Base-by-base conservation (phyloP, 2,113 vertebrate species). In the Bambusicola thoracicus region DNA sequence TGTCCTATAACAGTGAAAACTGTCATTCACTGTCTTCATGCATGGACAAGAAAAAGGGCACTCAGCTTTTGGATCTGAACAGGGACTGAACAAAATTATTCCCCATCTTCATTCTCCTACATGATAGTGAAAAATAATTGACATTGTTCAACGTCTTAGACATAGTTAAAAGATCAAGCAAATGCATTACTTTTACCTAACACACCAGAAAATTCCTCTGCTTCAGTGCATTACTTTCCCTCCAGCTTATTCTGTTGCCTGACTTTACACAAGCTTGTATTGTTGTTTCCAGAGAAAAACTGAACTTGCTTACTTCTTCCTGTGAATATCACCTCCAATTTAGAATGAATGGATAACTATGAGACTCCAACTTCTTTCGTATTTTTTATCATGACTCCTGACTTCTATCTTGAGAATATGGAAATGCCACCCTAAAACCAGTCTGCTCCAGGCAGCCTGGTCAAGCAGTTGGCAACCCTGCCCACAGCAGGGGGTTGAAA, bases 181-280 rank as follows among this genome's bases (percentile, higher is more conserved):
- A 77, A 18, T 17, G 27, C 18, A 18, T 58, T 67, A 2, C 12
- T 81, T 83, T 73, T 51, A 61, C 3, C 9, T 46, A 38, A 76
- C 9, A 29, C 24, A 78, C 1, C 1, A 59, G 19, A 18, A 72
- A 82, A 43, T 32, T 56, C 12, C 75, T 72, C 25, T 5, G 46
- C 2, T 51, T 79, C 13, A 38, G 14, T 6, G 2, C 2, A 16
- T 2, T 25, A 65, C 38, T 25, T 78, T 62, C 16, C 36, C 34
- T 16, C 17, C 70, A 22, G 5, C 4, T 40, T 56, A 32, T 20
- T 65, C 22, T 66, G 6, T 27, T 72, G 5, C 6, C 3, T 65
- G 11, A 70, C 5, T 48, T 2, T 7, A 12, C 2, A 11, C 6
- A 36, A 19, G 5, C 6, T 11, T 63, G 36, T 5, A 34, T 4